Conservation (phyloP, 2,797 vertebrate species). For the Protosalanx chinensis region DNA sequence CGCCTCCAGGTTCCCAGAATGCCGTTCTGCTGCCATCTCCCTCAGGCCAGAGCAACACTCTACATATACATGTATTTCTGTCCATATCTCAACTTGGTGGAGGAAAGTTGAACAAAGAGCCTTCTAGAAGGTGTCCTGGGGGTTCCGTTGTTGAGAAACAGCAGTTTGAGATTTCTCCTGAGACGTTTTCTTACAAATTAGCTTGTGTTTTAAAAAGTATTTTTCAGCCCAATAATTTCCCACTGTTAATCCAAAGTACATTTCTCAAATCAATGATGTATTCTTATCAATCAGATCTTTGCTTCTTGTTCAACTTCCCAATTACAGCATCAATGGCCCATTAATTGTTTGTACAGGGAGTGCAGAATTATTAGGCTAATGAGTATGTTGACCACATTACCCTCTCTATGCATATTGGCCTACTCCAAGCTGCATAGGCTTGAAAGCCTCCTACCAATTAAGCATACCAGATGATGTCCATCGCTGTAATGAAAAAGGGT, state of each 20-base stretch:
- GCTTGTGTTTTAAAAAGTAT: not conserved
- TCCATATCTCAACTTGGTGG: conserved; percentile 27
- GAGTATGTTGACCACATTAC: no score
- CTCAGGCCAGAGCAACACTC: conserved; percentile 28
- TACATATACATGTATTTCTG: conserved; percentile 23
- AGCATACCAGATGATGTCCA: no score
- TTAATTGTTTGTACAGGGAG: not conserved
- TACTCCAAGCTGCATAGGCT: no score
- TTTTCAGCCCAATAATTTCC: conserved; percentile 7
- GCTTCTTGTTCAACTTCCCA: not conserved
- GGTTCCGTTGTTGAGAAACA: not conserved
- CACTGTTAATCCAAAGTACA: not conserved
- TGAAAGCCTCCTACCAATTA: no score
- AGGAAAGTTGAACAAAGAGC: conserved; percentile 20
- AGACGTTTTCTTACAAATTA: not conserved
- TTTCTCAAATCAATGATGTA: not conserved
- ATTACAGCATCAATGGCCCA: not conserved
- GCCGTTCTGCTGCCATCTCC: conserved; percentile 10
- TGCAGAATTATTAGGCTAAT: no score
- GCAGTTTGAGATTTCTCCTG: not conserved
- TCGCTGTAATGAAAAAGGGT: no score
- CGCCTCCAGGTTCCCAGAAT: conserved; percentile 20
- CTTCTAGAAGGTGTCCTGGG: conserved; percentile 1
- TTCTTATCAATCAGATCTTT: not conserved
- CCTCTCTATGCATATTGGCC: no score